Evolutionary conservation across 1,140 invertebrate species (phyloP).

Genomic region (Pogonomyrmex barbatus): DNA sequence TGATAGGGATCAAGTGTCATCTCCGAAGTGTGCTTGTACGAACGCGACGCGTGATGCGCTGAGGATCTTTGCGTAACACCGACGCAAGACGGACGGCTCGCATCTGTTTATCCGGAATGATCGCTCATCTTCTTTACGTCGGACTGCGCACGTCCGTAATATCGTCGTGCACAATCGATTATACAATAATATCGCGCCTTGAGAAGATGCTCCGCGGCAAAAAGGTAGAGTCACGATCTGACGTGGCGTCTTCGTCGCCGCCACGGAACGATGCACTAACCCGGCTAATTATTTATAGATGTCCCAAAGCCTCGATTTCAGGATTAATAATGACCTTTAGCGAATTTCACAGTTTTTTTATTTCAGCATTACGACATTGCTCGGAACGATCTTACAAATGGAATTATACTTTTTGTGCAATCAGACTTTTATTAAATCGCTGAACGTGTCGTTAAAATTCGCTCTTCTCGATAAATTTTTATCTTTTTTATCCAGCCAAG

Average conservation of each 20-base stretch:
- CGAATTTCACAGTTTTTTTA: neutral
- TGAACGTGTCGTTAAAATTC: neutral
- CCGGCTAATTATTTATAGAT: slow-evolving; percentile 63
- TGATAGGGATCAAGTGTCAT: slow-evolving; percentile 29
- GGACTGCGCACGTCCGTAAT: neutral
- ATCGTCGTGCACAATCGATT: slow-evolving; percentile 68
- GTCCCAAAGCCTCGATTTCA: neutral
- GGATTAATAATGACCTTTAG: neutral
- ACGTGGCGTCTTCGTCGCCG: neutral
- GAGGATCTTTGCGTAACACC: slow-evolving; percentile 37
- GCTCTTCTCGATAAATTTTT: neutral
- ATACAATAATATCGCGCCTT: slow-evolving; percentile 71
- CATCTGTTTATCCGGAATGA: slow-evolving; percentile 40
- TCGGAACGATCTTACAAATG: neutral
- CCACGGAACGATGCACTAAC: slow-evolving; percentile 47
- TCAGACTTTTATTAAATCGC: neutral
- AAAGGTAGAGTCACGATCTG: slow-evolving; percentile 70
- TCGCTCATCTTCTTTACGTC: slow-evolving; percentile 8
- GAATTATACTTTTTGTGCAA: neutral
- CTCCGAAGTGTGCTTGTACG: neutral
- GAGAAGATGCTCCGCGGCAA: slow-evolving; percentile 22
- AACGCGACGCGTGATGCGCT: neutral
- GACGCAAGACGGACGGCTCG: neutral
- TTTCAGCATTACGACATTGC: neutral
- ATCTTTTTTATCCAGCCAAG: neutral